These are phyloP conservation scores for Perca fluviatilis DNA, from an alignment of 2,113 vertebrate genomes.

Conservation along the genomic window DNA sequence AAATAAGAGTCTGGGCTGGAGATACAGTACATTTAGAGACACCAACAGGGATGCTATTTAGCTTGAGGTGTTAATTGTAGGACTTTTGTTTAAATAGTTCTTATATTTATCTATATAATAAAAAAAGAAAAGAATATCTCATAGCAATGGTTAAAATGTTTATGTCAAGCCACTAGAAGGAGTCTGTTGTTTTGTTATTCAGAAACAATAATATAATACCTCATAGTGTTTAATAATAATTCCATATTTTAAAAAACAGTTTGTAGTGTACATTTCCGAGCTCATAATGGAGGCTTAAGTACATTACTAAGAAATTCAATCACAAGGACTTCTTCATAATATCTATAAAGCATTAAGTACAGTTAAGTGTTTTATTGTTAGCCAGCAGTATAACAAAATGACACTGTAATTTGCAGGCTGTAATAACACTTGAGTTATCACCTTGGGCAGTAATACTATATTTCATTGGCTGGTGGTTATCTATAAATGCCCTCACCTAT, in stretches of 20 bases:
- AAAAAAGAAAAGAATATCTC: too few species aligned
- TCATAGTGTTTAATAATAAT: background rate
- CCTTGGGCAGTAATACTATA: background rate
- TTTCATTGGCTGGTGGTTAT: constrained; percentile 11
- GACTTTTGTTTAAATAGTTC: background rate
- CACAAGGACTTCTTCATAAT: background rate
- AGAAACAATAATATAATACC: background rate
- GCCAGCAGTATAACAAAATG: background rate
- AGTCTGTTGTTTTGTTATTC: background rate
- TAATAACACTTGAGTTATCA: background rate
- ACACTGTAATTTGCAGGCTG: background rate
- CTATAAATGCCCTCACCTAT: background rate
- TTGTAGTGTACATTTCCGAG: background rate
- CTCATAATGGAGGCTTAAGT: background rate
- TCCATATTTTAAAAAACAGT: background rate
- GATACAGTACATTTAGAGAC: constrained; percentile 11
- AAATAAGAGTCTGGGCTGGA: constrained; percentile 32
- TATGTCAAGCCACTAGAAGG: background rate
- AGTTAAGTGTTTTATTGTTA: constrained; percentile 1
- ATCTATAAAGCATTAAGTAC: background rate
- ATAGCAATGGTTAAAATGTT: too few species aligned
- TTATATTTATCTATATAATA: too few species aligned
- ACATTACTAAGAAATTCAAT: background rate
- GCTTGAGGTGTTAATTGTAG: constrained; percentile 6
- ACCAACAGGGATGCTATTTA: constrained; percentile 16